Base-by-base conservation (phyloP, 2,888 invertebrate genomes). In the Amiota minor region DNA sequence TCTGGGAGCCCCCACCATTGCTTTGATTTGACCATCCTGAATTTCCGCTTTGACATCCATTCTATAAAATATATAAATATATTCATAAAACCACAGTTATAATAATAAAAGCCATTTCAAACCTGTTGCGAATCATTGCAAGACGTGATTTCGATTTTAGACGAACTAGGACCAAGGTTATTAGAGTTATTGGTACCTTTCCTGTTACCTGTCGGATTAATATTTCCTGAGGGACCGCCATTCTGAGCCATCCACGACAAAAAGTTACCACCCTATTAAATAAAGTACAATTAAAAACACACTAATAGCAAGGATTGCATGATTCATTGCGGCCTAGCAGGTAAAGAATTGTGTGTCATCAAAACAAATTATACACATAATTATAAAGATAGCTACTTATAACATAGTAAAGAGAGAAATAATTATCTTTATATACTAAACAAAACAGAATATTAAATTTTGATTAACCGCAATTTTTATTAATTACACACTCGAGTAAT, bases 161-260 rank as follows among this genome's bases (percentile, higher is more conserved):
- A 84, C 18, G 73, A 77, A 49, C 77, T 74, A 10, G 87, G 77
- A 6, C 78, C 83, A 1, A 81, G 75, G 69, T 81, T 81, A 71
- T 82, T 87, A 12, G 79, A 76, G 75, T 87, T 88, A 61, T 82
- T 87, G 45, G 77, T 76, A 68, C 79, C 79, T 76, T 87, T 86
- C 20, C 81, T 81, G n/a, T 79, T 79, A 10, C 82, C 84, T 45
- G 80, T 82, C 61, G 79, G 81, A 67, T 77, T 81, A 69, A 82
- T 76, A 67, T 80, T 83, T 56, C 80, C 81, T 61, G 75, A 81
- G 71, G 83, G 81, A 6, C 89, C 89, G 76, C 89, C 89, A 75
- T 90, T 93, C 90, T 93, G 94, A 88, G 92, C 93, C 93, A 94
- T 93, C 94, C 94, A 94, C 71, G 93, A 93, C 77, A 94, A 91